Percentiles rank a stretch among this genome's conserved stretches.
phyloP scores from a whole-genome alignment of 2,113 vertebrate genomes.

The Cynopterus brachyotis region DNA sequence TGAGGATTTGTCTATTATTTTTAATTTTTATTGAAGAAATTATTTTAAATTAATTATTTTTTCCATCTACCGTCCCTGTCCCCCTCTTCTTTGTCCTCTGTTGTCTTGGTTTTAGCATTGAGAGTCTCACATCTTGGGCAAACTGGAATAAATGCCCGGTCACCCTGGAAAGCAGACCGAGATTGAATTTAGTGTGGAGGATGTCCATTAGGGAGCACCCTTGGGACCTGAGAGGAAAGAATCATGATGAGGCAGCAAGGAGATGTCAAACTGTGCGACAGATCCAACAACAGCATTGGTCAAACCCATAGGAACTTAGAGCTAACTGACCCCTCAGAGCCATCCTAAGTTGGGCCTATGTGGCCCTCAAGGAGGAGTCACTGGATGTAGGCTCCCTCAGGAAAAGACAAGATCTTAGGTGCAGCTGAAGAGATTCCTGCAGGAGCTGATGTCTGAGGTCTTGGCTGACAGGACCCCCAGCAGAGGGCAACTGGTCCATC shows the following conservation, averaged over 20 bases:
- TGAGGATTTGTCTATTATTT: too few relatives aligned
- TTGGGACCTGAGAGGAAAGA: background rate
- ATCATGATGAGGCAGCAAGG: background rate
- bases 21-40: too few relatives aligned
- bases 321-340: background rate
- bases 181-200: background rate
- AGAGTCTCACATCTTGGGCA: background rate
- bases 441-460: background rate
- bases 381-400: background rate
- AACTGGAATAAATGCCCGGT: background rate
- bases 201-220: background rate
- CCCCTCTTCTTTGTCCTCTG: too few relatives aligned
- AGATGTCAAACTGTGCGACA: background rate
- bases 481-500: background rate
- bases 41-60: too few relatives aligned
- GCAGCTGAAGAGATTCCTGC: background rate
- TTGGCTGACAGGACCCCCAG: too few relatives aligned
- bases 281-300: background rate
- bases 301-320: background rate
- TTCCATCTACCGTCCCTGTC: too few relatives aligned
- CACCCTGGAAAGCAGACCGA: background rate
- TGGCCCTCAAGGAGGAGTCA: background rate
- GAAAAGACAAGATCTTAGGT: rapidly evolving
- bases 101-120: background rate
- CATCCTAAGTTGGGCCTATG: background rate